Base-by-base conservation (phyloP, 1,140 invertebrate species). In the Leptinotarsa texana region DNA sequence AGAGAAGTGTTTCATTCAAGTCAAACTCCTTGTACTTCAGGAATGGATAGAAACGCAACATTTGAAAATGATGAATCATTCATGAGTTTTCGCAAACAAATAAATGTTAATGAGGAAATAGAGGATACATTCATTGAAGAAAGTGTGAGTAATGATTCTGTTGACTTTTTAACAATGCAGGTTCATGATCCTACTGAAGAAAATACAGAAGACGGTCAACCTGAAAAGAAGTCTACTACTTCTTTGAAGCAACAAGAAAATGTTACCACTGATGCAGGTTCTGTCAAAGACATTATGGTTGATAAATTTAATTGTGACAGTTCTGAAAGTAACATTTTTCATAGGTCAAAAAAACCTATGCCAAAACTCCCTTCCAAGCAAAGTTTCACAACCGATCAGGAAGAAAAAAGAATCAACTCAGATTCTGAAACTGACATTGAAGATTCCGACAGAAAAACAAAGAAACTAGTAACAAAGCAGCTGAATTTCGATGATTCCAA, bases 121-220 rank as follows among this genome's bases (percentile, higher is more conserved):
- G 73, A 62, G 13, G 73, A 69, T 49, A 68, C 63, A 1, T 5
- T 51, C 24, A 33, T 74, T 13, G 67, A 65, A 65, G 76, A 78
- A 51, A 63, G 69, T 18, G 42, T 63, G 11, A 79, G 76, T 72
- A 75, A 76, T 73, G 78, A 78, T 67, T 79, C 78, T 62, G 72
- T 77, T 21, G 76, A 79, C 74, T 76, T 79, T 57, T 33, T 73
- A 18, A 75, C 70, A 51, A 75, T 75, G 70, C 67, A 74, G 68
- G 73, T 74, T 66, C 48, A 71, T 51, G 24, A 65, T 13, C 8
- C 27, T 15, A 65, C 24, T 17, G 61, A 42, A n/a, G 33, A 68
- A 24, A 33, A 66, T 73, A 27, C 62, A 61, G 42, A 71, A 8
- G 21, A 65, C 48, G 42, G 69, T 42, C 49, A 61, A 33, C 8